phyloP scores from a whole-genome alignment of 1,140 invertebrate species.

The Metopolophium dirhodum region DNA sequence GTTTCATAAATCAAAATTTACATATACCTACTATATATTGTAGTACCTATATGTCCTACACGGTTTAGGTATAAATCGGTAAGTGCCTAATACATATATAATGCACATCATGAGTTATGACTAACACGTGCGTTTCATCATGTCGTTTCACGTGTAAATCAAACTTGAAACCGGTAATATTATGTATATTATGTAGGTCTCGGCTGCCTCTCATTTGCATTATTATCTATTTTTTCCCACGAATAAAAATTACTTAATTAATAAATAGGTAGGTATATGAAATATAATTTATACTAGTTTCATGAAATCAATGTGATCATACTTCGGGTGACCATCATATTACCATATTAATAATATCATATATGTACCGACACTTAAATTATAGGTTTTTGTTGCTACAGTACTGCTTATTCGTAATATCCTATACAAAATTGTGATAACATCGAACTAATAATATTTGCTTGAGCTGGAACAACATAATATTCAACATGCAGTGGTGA shows the following conservation, averaged over 20 bases:
- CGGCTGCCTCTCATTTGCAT: conserved; percentile 24
- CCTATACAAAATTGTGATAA: not conserved
- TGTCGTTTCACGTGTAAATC: not conserved
- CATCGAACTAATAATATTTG: not conserved
- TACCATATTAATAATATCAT: not conserved
- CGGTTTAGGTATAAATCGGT: not conserved
- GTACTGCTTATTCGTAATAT: not conserved
- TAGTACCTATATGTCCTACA: not conserved
- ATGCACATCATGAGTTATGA: not conserved
- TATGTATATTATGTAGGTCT: conserved; percentile 40
- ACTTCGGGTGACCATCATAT: not conserved
- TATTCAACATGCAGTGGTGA: not conserved
- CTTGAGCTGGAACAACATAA: not conserved
- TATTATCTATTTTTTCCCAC: not conserved
- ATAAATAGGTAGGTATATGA: not conserved
- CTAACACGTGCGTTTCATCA: not conserved
- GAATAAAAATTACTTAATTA: not conserved
- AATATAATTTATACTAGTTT: not conserved
- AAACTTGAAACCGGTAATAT: conserved; percentile 26
- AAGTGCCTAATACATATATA: not conserved
- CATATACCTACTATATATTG: not conserved
- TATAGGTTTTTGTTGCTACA: not conserved
- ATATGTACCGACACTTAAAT: not conserved
- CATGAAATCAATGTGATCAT: not conserved
- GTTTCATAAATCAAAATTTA: not conserved